Evolutionary conservation across 2,113 vertebrate species (phyloP).

Genomic region (Psilopsiagon aymara): DNA sequence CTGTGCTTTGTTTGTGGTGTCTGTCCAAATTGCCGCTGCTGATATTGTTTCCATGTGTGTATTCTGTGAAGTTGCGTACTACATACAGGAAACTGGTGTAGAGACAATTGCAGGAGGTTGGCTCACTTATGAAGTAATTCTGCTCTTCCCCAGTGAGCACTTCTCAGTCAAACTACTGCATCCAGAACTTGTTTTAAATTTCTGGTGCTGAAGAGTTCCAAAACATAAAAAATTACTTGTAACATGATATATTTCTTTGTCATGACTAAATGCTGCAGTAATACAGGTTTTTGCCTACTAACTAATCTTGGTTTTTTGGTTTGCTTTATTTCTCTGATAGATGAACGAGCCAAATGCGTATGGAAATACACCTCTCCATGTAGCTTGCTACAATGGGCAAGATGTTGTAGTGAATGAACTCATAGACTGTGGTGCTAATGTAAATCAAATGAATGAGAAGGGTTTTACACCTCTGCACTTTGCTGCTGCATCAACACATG

Average conservation of each 20-base stretch:
- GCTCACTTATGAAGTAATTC: background rate
- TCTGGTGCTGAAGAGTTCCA: background rate
- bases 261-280: background rate
- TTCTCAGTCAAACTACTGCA: background rate
- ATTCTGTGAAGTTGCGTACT: background rate
- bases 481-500: slow-evolving; percentile 94
- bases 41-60: background rate
- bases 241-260: background rate
- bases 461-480: slow-evolving; percentile 97
- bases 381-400: slow-evolving; percentile 98
- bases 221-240: background rate
- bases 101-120: slow-evolving; percentile 17
- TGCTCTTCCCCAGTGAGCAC: background rate
- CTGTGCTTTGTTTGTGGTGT: background rate
- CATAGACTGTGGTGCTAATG: slow-evolving; percentile 93
- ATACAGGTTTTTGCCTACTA: background rate
- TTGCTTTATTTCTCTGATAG: slow-evolving; percentile 62
- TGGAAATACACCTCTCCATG: slow-evolving; percentile 95
- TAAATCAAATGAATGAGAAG: slow-evolving; percentile 96
- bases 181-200: background rate
- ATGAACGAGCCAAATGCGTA: slow-evolving; percentile 97
- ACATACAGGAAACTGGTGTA: background rate
- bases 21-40: background rate
- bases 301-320: background rate
- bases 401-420: slow-evolving; percentile 98